Base-by-base conservation (phyloP, 1,140 invertebrate species). In the Lordiphosa clarofinis region DNA sequence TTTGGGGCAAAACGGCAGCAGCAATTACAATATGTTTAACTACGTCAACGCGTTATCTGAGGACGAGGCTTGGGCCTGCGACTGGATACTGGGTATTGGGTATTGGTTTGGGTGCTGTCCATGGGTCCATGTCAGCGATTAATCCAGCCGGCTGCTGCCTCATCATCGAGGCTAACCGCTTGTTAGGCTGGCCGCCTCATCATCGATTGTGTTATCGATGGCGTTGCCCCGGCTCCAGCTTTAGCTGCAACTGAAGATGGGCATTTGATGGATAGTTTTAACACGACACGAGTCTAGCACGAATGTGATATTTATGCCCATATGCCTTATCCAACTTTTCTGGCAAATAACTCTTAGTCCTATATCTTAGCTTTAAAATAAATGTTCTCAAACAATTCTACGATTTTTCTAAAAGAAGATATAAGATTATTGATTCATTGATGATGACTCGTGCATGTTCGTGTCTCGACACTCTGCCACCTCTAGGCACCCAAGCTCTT, bases 11-110 rank as follows among this genome's bases (percentile, higher is more conserved):
- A 67, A 56, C 60, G 50, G 50, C 55, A 46, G 65, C 69, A 62
- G 82, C 82, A 87, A 87, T 87, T 87, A 87, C 82, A 87, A 87
- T 87, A 87, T 87, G 82, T 87, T 87, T 87, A 87, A 86, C 82
- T 87, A 82, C 76, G 82, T 79, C 79, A 79, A 71, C 70, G 73
- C 79, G 61, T 86, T 84, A 79, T 86, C 71, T 70, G 57, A 35
- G 43, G 48, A 58, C 50, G 33, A n/a, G 42, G 24, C 33, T 48
- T 38, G 48, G 39, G 21, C 5, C 5, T 24, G 54, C 57, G 53
- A 11, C 9, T 60, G 63, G 56, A 37, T 47, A 48, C n/a, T 24
- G 21, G 11, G 7, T 56, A 43, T 63, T 50, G 24, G 59, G 66
- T 42, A 43, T 63, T 50, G 24, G 59, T 58, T 42, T 37, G 11